Evolutionary conservation across 2,888 invertebrate genomes (phyloP), one percentile per base, ranked within the genome.

Genomic region (Eupithecia pulchellata): DNA sequence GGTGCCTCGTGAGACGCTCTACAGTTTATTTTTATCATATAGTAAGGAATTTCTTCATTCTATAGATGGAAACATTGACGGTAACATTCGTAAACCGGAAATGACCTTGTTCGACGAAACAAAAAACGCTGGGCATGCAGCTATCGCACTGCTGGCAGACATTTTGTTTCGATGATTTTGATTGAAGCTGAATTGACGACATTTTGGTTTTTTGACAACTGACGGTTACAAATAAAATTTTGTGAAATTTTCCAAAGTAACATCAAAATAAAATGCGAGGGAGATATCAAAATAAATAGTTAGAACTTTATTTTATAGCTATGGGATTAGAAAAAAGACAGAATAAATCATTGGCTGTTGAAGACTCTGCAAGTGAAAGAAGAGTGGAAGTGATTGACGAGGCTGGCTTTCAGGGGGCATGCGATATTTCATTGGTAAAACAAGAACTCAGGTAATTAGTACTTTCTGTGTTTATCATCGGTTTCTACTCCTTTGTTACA

Each of bases 381-480:
- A 83, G 80, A 74, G 82, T 80, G 25, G 82, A 82, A 72, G 78
- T 80, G 52, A 77, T 79, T 63, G 82, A 78, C 47, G 83, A 81
- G 25, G 75, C 76, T 34, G 72, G 39, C 69, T 76, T 74, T 65
- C 72, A 76, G 32, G 69, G 73, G 68, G 72, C 76, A 36, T 71
- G 77, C 64, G 74, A 75, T 64, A 64, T 73, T 55, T 55, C 73
- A 32, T 71, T 73, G 69, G 79, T 79, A 63, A 79, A 80, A 70
- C 78, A 77, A 72, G 72, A 73, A 57, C 32, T 77, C 55, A 78
- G 78, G 78, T 77, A 77, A 42, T 47, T 68, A 57, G 47, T 34
- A 71, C 62, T 61, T 62, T 20, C n/a, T 17, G 17, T 65, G 52
- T 62, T 52, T 61, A 52, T 36, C 36, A n/a, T 63, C 34, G 29